Percentiles rank a stretch among this genome's conserved stretches.
These are phyloP conservation scores for Cotesia typhae DNA, from an alignment of 1,140 invertebrate species.

Conservation along the genomic window DNA sequence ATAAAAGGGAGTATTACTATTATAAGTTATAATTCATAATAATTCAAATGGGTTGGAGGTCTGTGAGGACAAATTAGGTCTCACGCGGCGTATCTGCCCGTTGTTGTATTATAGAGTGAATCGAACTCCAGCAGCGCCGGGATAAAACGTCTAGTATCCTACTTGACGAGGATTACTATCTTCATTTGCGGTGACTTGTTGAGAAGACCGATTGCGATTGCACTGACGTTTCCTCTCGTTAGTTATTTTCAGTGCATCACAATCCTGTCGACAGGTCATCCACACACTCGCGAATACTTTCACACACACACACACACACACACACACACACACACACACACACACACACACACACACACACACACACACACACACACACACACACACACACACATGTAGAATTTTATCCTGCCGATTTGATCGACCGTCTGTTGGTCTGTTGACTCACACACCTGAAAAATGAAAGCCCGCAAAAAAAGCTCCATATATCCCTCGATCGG, in stretches of 20 bases:
- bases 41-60: conserved; percentile 26
- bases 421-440: too few species aligned
- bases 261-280: not conserved
- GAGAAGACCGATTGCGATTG: conserved; percentile 33
- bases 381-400: too few species aligned
- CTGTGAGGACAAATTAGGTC: conserved; percentile 38
- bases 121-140: conserved; percentile 36
- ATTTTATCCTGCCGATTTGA: too few species aligned
- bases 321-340: too few species aligned
- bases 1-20: not conserved
- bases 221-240: conserved; percentile 13
- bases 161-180: conserved; percentile 42
- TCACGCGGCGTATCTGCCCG: conserved; percentile 26
- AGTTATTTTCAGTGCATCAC: conserved; percentile 14
- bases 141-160: conserved; percentile 34
- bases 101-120: conserved; percentile 20
- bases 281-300: too few species aligned
- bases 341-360: too few species aligned
- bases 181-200: conserved; percentile 41
- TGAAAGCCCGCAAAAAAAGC: too few species aligned
- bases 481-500: too few species aligned
- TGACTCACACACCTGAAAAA: too few species aligned
- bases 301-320: too few species aligned
- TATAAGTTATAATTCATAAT: not conserved
- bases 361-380: too few species aligned